Evolutionary conservation across 1,140 invertebrate genomes (phyloP).

Genomic region (Coptotermes formosanus): DNA sequence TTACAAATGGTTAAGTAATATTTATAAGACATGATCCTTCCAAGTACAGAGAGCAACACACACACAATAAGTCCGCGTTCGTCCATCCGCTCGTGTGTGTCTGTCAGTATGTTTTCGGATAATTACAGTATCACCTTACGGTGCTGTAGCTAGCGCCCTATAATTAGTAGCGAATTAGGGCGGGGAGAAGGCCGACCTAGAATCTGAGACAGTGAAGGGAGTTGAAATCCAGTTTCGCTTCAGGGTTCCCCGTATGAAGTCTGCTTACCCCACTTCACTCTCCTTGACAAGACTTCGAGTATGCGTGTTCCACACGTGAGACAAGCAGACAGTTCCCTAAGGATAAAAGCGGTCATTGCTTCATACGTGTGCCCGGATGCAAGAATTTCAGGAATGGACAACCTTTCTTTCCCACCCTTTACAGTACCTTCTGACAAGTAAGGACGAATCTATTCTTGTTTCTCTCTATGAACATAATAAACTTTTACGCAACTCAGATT

Average conservation of each 20-base stretch:
- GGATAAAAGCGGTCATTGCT: not conserved
- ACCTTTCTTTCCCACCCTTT: no score
- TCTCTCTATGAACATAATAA: no score
- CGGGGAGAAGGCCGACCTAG: not conserved
- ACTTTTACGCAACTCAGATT: no score
- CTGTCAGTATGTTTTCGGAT: not conserved
- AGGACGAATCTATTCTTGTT: no score
- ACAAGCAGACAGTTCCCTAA: not conserved
- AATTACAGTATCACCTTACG: constrained; percentile 27
- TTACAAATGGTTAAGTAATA: no score
- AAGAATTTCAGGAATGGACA: no score
- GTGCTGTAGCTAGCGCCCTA: not conserved
- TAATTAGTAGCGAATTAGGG: not conserved
- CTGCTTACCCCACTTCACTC: not conserved
- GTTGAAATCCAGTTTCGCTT: not conserved
- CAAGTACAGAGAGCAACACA: no score
- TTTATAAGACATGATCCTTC: no score
- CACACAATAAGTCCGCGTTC: no score
- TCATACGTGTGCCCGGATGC: no score
- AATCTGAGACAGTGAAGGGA: not conserved
- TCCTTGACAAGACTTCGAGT: not conserved
- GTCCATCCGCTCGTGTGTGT: no score
- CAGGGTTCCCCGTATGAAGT: not conserved
- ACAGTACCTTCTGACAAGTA: no score
- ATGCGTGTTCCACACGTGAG: not conserved